Base-by-base conservation (phyloP, 2,113 vertebrate species). In the Caranx ignobilis region DNA sequence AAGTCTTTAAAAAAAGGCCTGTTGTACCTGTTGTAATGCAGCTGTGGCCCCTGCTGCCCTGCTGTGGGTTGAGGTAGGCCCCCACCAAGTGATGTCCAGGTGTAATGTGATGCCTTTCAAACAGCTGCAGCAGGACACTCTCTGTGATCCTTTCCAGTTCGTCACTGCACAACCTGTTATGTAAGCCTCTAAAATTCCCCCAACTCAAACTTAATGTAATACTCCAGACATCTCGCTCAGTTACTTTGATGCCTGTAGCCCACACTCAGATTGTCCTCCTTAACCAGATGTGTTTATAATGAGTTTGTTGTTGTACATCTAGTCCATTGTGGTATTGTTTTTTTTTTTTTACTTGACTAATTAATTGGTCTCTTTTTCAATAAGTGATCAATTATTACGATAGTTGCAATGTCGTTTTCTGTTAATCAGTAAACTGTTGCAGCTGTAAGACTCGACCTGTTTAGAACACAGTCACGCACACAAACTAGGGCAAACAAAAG, bases 401-500 rank as follows among this genome's bases (percentile, higher is more conserved):
- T 26, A 26, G 26, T 26, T 26, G 26, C 26, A 26, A 26, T 26
- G 26, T 26, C 26, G 1, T 26, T 26, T 26, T 26, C 26, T 26
- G 26, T 26, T 26, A 26, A 26, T 26, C 26, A 26, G 26, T 26
- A 26, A 26, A 52, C 50, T 21, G 19, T 55, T 26, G 11, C 54
- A 55, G 54, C 21, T 55, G 10, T 6, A 50, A 52, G 68, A 55
- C 37, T 62, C 34, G 56, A 0, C 31, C 11, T 71, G 21, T 48
- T 66, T 55, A 39, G 68, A 69, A 69, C 48, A 55, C 18, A 63
- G 16, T 43, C 34, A 61, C 16, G 55, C 26, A 61, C 15, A 59
- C 34, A 72, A 15, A 69, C 48, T 16, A 62, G 41, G 57, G 43
- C 50, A 76, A 57, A 63, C 45, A 56, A 73, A 18, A 56, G 9